Percentiles rank a stretch among this genome's conserved stretches.
Conservation (phyloP, 64 coral and sea anemone species). For the Pachyseris speciosa region DNA sequence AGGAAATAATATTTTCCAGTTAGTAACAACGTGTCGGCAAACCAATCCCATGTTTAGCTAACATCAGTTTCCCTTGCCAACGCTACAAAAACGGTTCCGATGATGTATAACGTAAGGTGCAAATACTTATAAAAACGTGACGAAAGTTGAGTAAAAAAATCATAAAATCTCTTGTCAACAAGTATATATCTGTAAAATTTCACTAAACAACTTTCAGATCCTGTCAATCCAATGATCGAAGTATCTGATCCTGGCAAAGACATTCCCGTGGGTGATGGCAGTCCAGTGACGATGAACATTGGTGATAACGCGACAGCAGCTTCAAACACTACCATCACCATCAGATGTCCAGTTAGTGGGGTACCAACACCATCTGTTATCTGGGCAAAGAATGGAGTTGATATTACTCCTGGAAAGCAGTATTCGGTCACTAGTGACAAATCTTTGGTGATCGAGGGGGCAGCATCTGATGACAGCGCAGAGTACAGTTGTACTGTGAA, state of each 20-base stretch:
- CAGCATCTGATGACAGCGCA: conserved; percentile 22
- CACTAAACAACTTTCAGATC: neutral
- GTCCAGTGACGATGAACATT: conserved; percentile 34
- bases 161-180: too few species aligned
- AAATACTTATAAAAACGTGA: too few species aligned
- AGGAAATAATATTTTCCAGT: too few species aligned
- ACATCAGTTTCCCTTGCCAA: too few species aligned
- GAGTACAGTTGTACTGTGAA: conserved; percentile 29
- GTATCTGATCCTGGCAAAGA: neutral
- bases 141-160: too few species aligned
- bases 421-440: conserved; percentile 11
- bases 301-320: conserved; percentile 81
- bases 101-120: too few species aligned
- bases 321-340: conserved; percentile 66
- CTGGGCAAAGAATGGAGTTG: conserved; percentile 61
- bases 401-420: neutral
- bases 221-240: conserved; percentile 11
- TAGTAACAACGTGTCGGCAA: too few species aligned
- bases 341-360: conserved; percentile 63
- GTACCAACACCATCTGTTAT: conserved; percentile 73
- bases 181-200: too few species aligned
- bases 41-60: too few species aligned
- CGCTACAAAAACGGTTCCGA: too few species aligned
- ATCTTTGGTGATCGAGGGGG: conserved; percentile 27
- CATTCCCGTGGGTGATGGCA: conserved; percentile 47